phyloP scores from a whole-genome alignment of 2,797 vertebrate species.

The Gallinago nigripennis region DNA sequence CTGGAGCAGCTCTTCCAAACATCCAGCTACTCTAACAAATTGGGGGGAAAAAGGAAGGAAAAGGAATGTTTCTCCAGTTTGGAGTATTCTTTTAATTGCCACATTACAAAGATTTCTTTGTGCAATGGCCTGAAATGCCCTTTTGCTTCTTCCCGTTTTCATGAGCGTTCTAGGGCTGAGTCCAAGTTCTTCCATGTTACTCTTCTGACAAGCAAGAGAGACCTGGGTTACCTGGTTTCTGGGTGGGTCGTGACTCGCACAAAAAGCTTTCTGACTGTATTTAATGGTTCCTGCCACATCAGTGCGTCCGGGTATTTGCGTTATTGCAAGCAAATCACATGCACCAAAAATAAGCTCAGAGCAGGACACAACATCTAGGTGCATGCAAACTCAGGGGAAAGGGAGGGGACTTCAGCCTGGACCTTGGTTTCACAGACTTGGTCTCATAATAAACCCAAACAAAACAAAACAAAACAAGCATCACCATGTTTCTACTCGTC shows the following conservation, averaged over 20 bases:
- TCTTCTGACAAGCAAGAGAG: background rate
- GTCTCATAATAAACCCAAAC: background rate
- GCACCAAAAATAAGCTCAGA: background rate
- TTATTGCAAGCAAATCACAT: background rate
- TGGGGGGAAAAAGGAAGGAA: fast-evolving
- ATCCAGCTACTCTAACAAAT: background rate
- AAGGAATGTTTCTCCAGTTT: background rate
- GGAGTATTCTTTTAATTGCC: background rate
- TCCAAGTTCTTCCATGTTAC: background rate
- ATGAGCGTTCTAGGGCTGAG: background rate
- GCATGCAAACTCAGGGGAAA: background rate
- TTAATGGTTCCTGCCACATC: background rate
- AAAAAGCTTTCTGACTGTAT: fast-evolving
- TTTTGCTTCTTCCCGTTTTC: background rate
- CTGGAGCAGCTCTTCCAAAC: background rate
- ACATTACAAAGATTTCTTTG: background rate
- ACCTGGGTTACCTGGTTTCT: background rate
- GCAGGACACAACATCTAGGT: background rate
- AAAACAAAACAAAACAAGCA: background rate
- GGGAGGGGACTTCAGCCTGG: background rate
- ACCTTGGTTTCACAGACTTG: background rate
- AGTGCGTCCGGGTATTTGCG: fast-evolving
- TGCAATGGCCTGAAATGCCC: background rate
- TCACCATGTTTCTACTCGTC: fast-evolving
- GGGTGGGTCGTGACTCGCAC: background rate